Evolutionary conservation across 2,113 vertebrate genomes (phyloP).

Genomic region (Notiomystis cincta): DNA sequence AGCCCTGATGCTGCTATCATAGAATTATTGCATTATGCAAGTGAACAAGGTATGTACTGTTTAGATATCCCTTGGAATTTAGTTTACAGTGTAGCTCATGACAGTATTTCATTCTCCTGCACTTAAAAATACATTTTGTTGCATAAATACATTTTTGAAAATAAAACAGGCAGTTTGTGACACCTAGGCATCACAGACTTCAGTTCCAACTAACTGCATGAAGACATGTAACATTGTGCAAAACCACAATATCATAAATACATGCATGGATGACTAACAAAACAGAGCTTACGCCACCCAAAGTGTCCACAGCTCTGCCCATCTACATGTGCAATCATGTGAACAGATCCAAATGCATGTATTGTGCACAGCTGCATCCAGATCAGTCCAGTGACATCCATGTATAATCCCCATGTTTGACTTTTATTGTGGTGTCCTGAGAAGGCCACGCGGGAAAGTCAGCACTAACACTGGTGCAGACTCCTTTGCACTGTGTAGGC

Average conservation of each 20-base stretch:
- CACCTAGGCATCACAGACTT: not conserved
- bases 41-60: not conserved
- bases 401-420: conserved; percentile 15
- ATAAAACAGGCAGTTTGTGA: not conserved
- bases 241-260: not conserved
- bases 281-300: not conserved
- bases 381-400: not conserved
- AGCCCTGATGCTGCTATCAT: not conserved
- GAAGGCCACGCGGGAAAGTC: not conserved
- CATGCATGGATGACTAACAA: not conserved
- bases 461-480: not conserved
- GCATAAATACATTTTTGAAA: not conserved
- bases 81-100: not conserved
- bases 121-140: conserved; percentile 5
- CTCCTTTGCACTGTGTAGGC: not conserved
- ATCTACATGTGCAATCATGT: not conserved
- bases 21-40: not conserved
- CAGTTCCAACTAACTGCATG: not conserved
- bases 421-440: not conserved
- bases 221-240: not conserved
- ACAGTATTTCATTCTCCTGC: not conserved
- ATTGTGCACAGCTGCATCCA: not conserved
- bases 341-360: not conserved
- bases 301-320: not conserved
- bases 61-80: not conserved